Conservation (phyloP, 2,113 vertebrate species). For the Pangasianodon hypophthalmus region DNA sequence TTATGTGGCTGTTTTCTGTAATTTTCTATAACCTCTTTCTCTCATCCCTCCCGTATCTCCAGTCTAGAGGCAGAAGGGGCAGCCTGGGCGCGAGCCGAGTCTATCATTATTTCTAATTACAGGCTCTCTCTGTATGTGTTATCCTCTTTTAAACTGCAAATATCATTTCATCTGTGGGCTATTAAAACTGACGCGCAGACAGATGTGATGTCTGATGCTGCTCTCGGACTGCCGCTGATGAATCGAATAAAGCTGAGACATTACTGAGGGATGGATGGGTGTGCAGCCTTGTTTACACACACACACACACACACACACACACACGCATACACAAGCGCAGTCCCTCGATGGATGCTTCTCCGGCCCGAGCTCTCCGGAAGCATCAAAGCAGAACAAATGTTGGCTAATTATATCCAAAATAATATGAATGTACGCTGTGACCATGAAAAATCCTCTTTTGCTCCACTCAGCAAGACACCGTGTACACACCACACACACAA, state of each 20-base stretch:
- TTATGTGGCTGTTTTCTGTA: constrained; percentile 39
- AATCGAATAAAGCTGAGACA: constrained; percentile 16
- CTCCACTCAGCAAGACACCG: constrained; percentile 36
- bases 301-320: constrained; percentile 23
- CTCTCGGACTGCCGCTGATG: constrained; percentile 5
- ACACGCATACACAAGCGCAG: background rate
- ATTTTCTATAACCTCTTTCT: constrained; percentile 37
- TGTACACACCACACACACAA: constrained; percentile 10
- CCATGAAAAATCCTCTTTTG: constrained; percentile 50
- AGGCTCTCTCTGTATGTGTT: constrained; percentile 37
- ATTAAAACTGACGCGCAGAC: constrained; percentile 36
- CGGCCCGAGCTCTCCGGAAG: constrained; percentile 33
- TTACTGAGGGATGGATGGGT: constrained; percentile 19
- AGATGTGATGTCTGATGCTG: constrained; percentile 22
- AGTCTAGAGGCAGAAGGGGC: constrained; percentile 24
- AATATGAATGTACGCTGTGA: constrained; percentile 48
- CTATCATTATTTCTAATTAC: constrained; percentile 56
- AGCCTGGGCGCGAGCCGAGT: constrained; percentile 34
- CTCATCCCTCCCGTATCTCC: background rate
- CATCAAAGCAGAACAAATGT: constrained; percentile 57
- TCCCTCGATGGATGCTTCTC: constrained; percentile 35
- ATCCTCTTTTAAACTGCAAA: constrained; percentile 45
- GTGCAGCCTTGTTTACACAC: constrained; percentile 31
- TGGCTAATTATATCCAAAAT: constrained; percentile 57
- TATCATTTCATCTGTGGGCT: constrained; percentile 47